phyloP scores from a whole-genome alignment of 2,797 vertebrate species.

The Halcyon smyrnensis region DNA sequence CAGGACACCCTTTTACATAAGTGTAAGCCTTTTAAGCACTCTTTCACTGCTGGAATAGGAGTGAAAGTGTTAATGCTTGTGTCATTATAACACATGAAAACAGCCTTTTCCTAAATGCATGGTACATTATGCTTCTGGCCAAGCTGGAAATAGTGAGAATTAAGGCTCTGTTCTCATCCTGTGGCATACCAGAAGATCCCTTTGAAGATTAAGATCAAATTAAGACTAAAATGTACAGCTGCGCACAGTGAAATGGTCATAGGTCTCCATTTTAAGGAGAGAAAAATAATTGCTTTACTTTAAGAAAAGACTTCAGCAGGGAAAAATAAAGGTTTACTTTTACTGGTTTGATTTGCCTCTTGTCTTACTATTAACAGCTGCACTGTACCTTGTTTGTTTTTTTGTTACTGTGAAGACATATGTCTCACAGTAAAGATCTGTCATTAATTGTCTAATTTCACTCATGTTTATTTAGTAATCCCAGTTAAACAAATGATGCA shows the following conservation, averaged over 20 bases:
- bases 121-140: background rate
- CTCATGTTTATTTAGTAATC: background rate
- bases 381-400: background rate
- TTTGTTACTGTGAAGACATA: slow-evolving; percentile 17
- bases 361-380: background rate
- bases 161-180: background rate
- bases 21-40: too few relatives aligned
- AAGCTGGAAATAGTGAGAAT: background rate
- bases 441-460: slow-evolving; percentile 27
- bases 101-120: background rate
- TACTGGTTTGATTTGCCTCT: background rate
- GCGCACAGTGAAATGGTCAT: background rate
- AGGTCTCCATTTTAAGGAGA: background rate
- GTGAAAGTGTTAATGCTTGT: background rate
- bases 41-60: background rate
- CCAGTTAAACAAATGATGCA: slow-evolving; percentile 6
- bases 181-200: background rate
- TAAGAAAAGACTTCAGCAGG: background rate
- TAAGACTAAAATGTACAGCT: background rate
- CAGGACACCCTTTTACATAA: too few relatives aligned
- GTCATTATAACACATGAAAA: background rate
- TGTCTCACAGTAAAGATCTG: slow-evolving; percentile 10
- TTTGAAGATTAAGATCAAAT: background rate
- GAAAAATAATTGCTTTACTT: background rate
- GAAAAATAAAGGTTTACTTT: background rate